A percentile compares a stretch with the other conserved stretches of the same genome.
Evolutionary conservation across 2,888 invertebrate species (phyloP).

Genomic region (Chymomyza procnemis): DNA sequence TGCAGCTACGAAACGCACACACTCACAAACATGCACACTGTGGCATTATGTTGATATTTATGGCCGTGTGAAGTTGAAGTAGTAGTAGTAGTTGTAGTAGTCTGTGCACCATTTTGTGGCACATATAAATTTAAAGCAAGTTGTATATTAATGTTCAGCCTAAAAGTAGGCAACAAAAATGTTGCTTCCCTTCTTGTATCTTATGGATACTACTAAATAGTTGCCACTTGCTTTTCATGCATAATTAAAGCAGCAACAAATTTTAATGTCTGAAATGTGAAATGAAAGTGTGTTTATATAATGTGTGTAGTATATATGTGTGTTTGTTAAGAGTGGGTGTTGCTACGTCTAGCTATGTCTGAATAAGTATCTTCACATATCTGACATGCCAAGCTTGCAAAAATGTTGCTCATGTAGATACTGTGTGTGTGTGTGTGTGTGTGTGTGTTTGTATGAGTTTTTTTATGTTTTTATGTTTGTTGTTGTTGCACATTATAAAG

Average conservation of each 20-base stretch:
- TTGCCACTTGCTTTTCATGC: background rate
- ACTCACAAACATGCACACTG: background rate
- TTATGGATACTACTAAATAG: background rate
- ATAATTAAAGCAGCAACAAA: background rate
- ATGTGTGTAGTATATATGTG: background rate
- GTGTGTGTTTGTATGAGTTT: slow-evolving; percentile 1
- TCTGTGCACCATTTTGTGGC: slow-evolving; percentile 30
- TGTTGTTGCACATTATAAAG: slow-evolving; percentile 64
- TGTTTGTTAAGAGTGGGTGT: background rate
- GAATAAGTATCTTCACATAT: background rate
- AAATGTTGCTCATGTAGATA: background rate
- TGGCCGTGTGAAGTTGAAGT: background rate
- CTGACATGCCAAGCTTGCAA: background rate
- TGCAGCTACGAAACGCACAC: background rate
- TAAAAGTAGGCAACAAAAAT: slow-evolving; percentile 46
- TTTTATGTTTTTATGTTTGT: slow-evolving; percentile 52
- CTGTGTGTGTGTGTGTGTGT: background rate
- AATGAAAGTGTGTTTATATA: background rate
- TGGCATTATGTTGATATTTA: slow-evolving; percentile 6
- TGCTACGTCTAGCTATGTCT: background rate
- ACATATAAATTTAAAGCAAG: slow-evolving; percentile 57
- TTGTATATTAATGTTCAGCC: slow-evolving; percentile 54
- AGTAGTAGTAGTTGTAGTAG: too few species aligned
- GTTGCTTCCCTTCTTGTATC: background rate
- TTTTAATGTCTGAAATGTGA: background rate